Evolutionary conservation across 2,113 vertebrate species (phyloP).

Genomic region (Dolichotis patagonum): DNA sequence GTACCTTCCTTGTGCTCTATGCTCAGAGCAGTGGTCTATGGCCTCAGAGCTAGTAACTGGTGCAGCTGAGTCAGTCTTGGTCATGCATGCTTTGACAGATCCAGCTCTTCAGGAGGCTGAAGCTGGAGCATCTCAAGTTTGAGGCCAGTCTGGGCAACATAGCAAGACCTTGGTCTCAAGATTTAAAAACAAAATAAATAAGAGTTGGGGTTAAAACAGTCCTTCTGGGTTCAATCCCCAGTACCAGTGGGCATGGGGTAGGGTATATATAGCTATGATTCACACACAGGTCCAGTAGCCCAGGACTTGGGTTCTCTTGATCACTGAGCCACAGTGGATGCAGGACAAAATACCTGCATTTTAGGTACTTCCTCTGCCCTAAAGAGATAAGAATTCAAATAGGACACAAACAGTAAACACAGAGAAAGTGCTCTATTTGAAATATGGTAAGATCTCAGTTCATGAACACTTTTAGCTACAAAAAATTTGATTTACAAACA

Average conservation of each 20-base stretch:
- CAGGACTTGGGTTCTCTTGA: not conserved
- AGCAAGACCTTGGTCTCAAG: not conserved
- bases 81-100: not conserved
- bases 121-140: not conserved
- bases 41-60: not conserved
- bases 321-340: fast-evolving
- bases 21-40: not conserved
- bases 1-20: not conserved
- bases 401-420: not conserved
- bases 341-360: not conserved
- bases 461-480: not conserved
- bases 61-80: not conserved
- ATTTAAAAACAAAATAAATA: not conserved
- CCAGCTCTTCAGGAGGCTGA: not conserved
- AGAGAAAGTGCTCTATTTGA: not conserved
- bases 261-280: not conserved
- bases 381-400: not conserved
- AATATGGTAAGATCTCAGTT: not conserved
- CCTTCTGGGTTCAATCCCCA: not conserved
- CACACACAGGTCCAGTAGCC: not conserved
- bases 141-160: not conserved
- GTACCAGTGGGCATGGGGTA: not conserved
- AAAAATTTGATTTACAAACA: not conserved
- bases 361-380: not conserved
- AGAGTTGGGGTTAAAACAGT: not conserved